Evolutionary conservation across 2,888 invertebrate species (phyloP), one percentile per base, ranked within the genome.

Genomic region (Epirrita christyi): DNA sequence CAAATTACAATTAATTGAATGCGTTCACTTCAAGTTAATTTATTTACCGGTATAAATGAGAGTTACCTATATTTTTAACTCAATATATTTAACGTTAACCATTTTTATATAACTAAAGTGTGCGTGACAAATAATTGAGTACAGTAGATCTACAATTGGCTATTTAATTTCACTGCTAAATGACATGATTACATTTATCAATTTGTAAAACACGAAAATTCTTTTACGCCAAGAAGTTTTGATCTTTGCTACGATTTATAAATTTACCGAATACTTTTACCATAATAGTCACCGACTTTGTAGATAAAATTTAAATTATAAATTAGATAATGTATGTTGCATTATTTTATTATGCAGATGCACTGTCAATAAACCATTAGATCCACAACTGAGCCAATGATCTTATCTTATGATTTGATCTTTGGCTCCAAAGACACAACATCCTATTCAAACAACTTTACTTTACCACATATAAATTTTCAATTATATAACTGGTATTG

Each of bases 401-500:
- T 21, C 21, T 3, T 3, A 21, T 21, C 21, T n/a, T n/a, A 21
- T 3, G 21, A 21, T n/a, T n/a, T n/a, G n/a, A n/a, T n/a, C n/a
- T n/a, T n/a, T n/a, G n/a, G n/a, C n/a, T 54, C 41, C 46, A 28
- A 51, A 57, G n/a, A 43, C 43, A 51, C 34, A 15, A 46, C 32
- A 7, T 41, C 27, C 48, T 13, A 51, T 34, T 38, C 34, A 38
- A 54, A 28, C 13, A 34, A 28, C 32, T 3, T 14, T 53, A 45
- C 58, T 44, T 51, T 52, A 38, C 55, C 48, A 53, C 34, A 34
- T 47, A 49, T 43, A 42, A 45, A 41, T 49, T n/a, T n/a, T 55
- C 54, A 66, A 66, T 66, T 58, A 59, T 52, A 58, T 63, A 61
- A 63, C 61, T 52, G 34, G 64, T 59, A 46, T 55, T 56, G 44